Percentiles rank a stretch among this genome's conserved stretches.
These are phyloP conservation scores for Drosophila demipolita DNA, from an alignment of 2,888 invertebrate species.

Conservation along the genomic window DNA sequence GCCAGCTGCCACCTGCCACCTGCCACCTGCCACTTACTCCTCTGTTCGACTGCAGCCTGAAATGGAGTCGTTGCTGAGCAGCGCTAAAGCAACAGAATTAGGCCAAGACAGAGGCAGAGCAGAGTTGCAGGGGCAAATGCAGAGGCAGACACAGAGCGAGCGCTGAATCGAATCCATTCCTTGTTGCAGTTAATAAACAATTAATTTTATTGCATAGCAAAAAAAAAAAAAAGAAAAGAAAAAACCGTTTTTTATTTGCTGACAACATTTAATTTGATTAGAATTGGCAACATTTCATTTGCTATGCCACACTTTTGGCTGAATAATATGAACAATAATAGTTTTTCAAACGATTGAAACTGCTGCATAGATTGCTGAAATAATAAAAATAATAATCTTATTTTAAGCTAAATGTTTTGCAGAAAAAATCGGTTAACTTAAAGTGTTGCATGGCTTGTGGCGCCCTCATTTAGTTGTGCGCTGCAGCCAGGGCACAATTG, in stretches of 20 bases:
- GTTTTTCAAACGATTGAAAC: background rate
- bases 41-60: slow-evolving; percentile 57
- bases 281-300: too few species aligned
- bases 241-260: background rate
- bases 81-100: background rate
- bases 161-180: slow-evolving; percentile 10
- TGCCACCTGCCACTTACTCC: background rate
- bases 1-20: slow-evolving; percentile 13
- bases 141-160: background rate
- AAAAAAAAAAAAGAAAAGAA: background rate
- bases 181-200: background rate
- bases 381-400: background rate
- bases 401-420: background rate
- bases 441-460: slow-evolving; percentile 19
- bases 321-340: background rate
- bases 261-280: background rate
- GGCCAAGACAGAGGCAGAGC: background rate
- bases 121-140: too few species aligned
- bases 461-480: slow-evolving; percentile 10
- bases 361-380: background rate
- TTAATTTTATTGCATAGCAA: too few species aligned
- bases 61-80: slow-evolving; percentile 4
- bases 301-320: background rate
- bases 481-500: slow-evolving; percentile 12
- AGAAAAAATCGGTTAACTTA: slow-evolving; percentile 7